Evolutionary conservation across 2,113 vertebrate species (phyloP), one percentile per base, ranked within the genome.

Genomic region (Malurus alboscapulatus): DNA sequence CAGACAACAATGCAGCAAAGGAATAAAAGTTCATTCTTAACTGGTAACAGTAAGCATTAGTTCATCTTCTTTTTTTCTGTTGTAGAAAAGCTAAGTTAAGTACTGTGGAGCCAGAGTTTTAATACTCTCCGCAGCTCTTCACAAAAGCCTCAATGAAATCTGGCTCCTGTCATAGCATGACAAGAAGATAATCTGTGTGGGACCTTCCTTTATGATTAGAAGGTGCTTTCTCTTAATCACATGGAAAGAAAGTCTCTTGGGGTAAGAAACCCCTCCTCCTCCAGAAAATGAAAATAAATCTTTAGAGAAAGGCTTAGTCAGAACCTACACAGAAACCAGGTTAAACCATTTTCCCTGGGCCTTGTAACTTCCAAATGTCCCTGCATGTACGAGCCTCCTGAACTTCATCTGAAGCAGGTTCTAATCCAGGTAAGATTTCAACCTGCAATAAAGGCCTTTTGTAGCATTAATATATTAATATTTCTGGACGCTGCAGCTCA

Each of bases 341-440:
- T 96, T 96, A 96, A 96, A 94, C 29, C 55, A 68, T 96, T 96
- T 92, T 94, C 84, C 78, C 34, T 32, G 14, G 42, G 74, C 67
- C 65, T 58, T 96, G 22, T 19, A 91, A 87, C 47, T 18, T 89
- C 74, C 45, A 87, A 96, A 80, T 78, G 34, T 11, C 53, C 59
- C 45, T 75, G 59, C 10, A 72, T 74, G 48, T 61, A 58, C 38
- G 38, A 11, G 38, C 68, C 63, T 95, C 79, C 91, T 86, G 83
- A 83, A 59, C 50, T 68, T 76, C 84, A 84, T 72, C 90, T 83
- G 81, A 96, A 96, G 74, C 29, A 95, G 55, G 72, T 66, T 94
- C 92, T 95, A 96, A 97, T 87, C 63, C 84, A 68, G 73, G 61
- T 40, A 93, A 97, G 94, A 94, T 93, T 95, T 94, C 68, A 92